Percentiles rank a stretch among this genome's conserved stretches.
Conservation (phyloP, 2,888 invertebrate genomes). For the Rhaphigaster nebulosa region DNA sequence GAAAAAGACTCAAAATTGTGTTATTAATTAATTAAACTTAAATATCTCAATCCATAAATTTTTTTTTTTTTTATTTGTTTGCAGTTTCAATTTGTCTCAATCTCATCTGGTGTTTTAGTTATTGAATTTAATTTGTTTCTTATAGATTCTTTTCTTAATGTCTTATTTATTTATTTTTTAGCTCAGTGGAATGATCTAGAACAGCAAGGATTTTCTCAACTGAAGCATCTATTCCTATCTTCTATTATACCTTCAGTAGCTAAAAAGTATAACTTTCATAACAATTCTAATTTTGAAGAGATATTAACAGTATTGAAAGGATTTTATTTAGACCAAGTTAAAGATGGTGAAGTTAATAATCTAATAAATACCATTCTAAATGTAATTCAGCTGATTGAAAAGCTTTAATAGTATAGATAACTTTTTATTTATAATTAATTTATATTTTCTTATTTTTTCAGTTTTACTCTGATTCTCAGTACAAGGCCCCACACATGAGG, state of each 20-base stretch:
- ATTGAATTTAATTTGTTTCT: not conserved
- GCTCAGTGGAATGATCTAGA: constrained; percentile 75
- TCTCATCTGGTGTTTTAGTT: not conserved
- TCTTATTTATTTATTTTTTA: constrained; percentile 66
- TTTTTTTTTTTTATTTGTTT: not conserved
- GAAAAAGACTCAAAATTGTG: no score
- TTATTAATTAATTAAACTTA: no score
- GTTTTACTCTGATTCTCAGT: constrained; percentile 74
- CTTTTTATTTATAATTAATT: not conserved
- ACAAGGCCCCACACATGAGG: constrained; percentile 73
- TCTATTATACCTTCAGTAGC: constrained; percentile 75
- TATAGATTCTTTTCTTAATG: not conserved
- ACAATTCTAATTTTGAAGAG: constrained; percentile 64
- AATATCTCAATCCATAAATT: not conserved
- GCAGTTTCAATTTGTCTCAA: not conserved
- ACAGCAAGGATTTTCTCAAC: constrained; percentile 72
- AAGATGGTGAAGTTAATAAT: constrained; percentile 69
- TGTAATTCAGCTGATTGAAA: constrained; percentile 60
- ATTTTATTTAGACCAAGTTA: constrained; percentile 72
- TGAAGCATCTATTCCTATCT: constrained; percentile 74
- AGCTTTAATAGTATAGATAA: not conserved
- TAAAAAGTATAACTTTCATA: constrained; percentile 69
- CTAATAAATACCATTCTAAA: constrained; percentile 71
- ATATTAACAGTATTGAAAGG: constrained; percentile 72
- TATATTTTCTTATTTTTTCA: constrained; percentile 62